Conservation (phyloP, 2,797 vertebrate genomes). For the Ptychobarbus kaznakovi region DNA sequence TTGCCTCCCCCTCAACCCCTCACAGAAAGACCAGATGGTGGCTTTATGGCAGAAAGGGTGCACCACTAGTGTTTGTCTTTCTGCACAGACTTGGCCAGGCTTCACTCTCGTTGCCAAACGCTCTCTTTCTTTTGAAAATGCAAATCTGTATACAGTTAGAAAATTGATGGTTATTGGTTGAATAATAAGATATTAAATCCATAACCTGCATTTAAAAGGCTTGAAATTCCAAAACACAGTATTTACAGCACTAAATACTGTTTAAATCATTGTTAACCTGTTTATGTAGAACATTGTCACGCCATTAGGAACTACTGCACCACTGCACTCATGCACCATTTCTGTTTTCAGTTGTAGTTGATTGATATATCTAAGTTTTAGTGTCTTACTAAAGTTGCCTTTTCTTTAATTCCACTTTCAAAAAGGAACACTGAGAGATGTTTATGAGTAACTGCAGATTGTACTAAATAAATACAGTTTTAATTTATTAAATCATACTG, state of each 20-base stretch:
- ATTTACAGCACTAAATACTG: background rate
- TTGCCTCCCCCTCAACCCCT: conserved; percentile 44
- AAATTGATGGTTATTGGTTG: background rate
- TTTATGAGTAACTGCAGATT: background rate
- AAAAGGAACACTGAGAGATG: too few relatives aligned
- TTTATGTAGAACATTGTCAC: background rate
- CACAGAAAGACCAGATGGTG: conserved; percentile 61
- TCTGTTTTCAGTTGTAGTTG: background rate
- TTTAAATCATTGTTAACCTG: background rate
- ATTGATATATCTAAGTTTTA: background rate
- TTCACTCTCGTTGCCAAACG: conserved; percentile 51
- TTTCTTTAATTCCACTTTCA: background rate
- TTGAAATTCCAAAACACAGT: background rate
- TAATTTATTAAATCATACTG: background rate
- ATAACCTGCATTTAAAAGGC: background rate
- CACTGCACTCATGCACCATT: background rate
- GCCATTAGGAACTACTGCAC: background rate
- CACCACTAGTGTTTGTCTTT: conserved; percentile 59
- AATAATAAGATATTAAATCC: background rate
- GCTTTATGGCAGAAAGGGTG: conserved; percentile 50
- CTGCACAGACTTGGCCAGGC: conserved; percentile 46
- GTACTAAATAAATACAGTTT: background rate
- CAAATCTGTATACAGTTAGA: conserved; percentile 4
- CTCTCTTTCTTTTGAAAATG: background rate
- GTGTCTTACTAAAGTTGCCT: background rate